Evolutionary conservation across 2,113 vertebrate genomes (phyloP), one percentile per base, ranked within the genome.

Genomic region (Cervus canadensis): DNA sequence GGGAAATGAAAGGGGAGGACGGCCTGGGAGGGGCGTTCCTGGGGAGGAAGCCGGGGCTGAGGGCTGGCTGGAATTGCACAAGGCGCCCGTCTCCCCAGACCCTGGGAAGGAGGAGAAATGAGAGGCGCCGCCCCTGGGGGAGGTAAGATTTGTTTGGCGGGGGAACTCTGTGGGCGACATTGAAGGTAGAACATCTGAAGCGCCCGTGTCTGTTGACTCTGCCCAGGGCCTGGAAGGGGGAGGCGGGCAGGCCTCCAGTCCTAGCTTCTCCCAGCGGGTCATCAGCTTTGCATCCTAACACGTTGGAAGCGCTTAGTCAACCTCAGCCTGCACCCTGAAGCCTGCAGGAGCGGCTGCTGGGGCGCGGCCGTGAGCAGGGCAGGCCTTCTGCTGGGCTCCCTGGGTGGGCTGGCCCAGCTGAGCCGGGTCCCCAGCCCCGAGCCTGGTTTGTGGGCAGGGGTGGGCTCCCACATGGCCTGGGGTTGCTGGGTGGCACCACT

Each of bases 231-330:
- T 17, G 28, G 71, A 25, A 5, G 2, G 45, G 76, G n/a, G 17
- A 30, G 36, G 71, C 2, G 9, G 71, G 21, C 36, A 19, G 21
- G 26, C 79, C 4, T 23, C 0, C 7, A 33, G 1, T 3, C 62
- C 40, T 30, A 0, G 2, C 19, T 45, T 14, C 10, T 8, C 2
- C 13, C 14, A 12, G 76, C 0, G 0, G 2, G 23, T 9, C 9
- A 10, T 17, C 33, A n/a, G 45, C 89, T 43, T 21, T 36, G 57
- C 16, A 0, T 54, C 33, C 28, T 3, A n/a, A 71, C 11, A 1
- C 43, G 0, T 16, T 4, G 6, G 25, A n/a, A 7, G 87, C 1
- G 7, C 82, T 48, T 15, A 4, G 33, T 7, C 0, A 6, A 3
- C 2, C 16, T 19, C 2, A 6, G 59, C 71, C 28, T 26, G 23